Percentiles rank a stretch among this genome's conserved stretches.
Evolutionary conservation across 2,888 invertebrate species (phyloP).

Genomic region (Metellina segmentata): DNA sequence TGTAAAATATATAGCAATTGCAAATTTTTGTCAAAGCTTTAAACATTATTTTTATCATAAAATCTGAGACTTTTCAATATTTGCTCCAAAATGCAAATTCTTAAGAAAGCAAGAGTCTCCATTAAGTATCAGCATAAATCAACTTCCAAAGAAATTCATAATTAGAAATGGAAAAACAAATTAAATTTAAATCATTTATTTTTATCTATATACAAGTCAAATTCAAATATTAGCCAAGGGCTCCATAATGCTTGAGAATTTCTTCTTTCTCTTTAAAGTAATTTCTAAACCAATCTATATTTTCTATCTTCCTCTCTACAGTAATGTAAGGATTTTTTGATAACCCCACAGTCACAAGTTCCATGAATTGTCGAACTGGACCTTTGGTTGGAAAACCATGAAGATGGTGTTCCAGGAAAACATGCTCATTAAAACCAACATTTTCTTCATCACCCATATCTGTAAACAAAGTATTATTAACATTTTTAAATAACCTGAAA

Average conservation of each 20-base stretch:
- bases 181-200: background rate
- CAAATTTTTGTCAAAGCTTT: too few species aligned
- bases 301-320: conserved; percentile 91
- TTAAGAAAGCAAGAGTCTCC: too few species aligned
- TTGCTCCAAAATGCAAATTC: too few species aligned
- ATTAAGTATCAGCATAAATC: too few species aligned
- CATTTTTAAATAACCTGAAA: background rate
- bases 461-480: conserved; percentile 73
- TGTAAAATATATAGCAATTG: too few species aligned
- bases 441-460: conserved; percentile 83
- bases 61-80: too few species aligned
- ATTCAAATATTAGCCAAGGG: conserved; percentile 78
- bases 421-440: conserved; percentile 94
- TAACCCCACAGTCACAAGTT: conserved; percentile 94
- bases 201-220: background rate
- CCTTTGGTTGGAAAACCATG: conserved; percentile 95
- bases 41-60: too few species aligned
- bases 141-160: too few species aligned
- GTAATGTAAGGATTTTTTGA: conserved; percentile 96
- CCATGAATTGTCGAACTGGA: conserved; percentile 98
- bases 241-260: conserved; percentile 86
- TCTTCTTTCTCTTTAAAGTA: conserved; percentile 92
- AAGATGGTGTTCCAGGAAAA: conserved; percentile 93
- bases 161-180: too few species aligned
- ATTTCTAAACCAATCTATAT: conserved; percentile 94